These are phyloP conservation scores for Tympanoctomys barrerae DNA, from an alignment of 2,797 vertebrate species.

Conservation along the genomic window DNA sequence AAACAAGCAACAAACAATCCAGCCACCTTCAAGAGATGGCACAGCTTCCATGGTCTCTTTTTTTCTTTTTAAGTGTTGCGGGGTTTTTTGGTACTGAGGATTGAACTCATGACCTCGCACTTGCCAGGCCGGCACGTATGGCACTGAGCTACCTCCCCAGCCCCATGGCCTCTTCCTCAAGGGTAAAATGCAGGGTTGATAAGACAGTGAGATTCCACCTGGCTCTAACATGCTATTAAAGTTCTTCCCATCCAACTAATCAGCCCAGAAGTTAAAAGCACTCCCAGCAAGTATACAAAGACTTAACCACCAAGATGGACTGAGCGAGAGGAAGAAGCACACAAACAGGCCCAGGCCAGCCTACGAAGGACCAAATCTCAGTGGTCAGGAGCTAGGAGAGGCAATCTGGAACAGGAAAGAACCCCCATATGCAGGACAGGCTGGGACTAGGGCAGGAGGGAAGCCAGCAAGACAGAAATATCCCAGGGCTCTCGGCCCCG, in stretches of 20 bases:
- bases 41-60: not conserved
- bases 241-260: slow-evolving; percentile 16
- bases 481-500: not conserved
- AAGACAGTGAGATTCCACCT: not conserved
- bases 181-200: not conserved
- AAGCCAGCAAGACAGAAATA: not conserved
- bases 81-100: no score
- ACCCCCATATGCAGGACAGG: not conserved
- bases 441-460: not conserved
- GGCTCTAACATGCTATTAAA: not conserved
- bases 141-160: no score
- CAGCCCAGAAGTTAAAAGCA: slow-evolving; percentile 7
- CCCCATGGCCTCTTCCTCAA: not conserved
- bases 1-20: not conserved
- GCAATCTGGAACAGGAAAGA: not conserved
- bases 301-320: not conserved
- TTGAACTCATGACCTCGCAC: no score
- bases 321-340: not conserved
- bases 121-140: no score
- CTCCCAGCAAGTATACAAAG: not conserved
- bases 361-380: not conserved
- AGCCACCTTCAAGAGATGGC: slow-evolving; percentile 27
- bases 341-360: not conserved
- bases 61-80: no score
- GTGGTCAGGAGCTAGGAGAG: not conserved